Base-by-base conservation (phyloP, 1,140 invertebrate species). In the Berghia stephanieae region DNA sequence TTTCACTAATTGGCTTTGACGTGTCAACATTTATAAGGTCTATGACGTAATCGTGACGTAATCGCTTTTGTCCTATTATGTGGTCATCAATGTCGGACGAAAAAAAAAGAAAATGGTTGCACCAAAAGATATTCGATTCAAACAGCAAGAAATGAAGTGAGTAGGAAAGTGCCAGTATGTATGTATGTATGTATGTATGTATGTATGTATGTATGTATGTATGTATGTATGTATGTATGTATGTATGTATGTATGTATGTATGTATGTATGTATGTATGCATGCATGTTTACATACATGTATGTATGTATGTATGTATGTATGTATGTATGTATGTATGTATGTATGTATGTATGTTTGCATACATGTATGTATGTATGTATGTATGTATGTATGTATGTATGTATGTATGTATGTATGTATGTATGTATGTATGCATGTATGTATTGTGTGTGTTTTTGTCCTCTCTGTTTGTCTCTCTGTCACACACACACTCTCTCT, bases 261-360 rank as follows among this genome's bases (percentile, higher is more conserved):
- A n/a, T n/a, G n/a, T n/a, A n/a, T n/a, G n/a, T 69, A 27, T 69
- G 67, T 69, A 27, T 69, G 67, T 69, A 27, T n/a, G n/a, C n/a
- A n/a, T n/a, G n/a, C n/a, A n/a, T n/a, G n/a, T n/a, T n/a, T n/a
- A n/a, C n/a, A n/a, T n/a, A n/a, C n/a, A n/a, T n/a, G n/a, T n/a
- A n/a, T n/a, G 60, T 66, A 38, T 27, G 57, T 8, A 36, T 8
- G n/a, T n/a, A n/a, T n/a, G n/a, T n/a, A n/a, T 31, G 34, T 66
- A 31, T 66, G 34, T n/a, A 16, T 27, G 34, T 66, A 16, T 27
- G 16, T 66, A 27, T 16, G 5, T 40, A 18, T 70, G 21, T 49
- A 2, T 0, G 13, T 46, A 8, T 27, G 34, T 46, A 16, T 70
- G 42, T 46, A 13, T 24, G n/a, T n/a, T n/a, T n/a, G n/a, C n/a